Conservation (phyloP, 2,888 invertebrate species). For the Pogonocherus hispidulus region DNA sequence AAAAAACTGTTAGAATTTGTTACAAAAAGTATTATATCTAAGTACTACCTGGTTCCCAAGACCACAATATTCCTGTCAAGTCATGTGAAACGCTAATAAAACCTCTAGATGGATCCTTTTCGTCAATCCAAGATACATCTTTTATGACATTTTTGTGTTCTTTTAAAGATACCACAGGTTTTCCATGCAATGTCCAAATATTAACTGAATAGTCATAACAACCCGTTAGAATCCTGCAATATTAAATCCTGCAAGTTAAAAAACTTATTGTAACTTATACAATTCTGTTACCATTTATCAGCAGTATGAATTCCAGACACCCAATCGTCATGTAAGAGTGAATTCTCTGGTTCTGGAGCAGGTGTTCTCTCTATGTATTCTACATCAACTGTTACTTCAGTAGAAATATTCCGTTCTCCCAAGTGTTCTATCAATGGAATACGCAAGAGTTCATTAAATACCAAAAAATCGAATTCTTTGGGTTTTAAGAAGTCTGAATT, state of each 20-base stretch:
- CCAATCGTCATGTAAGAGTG: slow-evolving; percentile 97
- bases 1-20: slow-evolving; percentile 73
- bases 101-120: slow-evolving; percentile 71
- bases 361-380: slow-evolving; percentile 94
- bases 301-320: slow-evolving; percentile 74
- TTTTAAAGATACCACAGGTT: slow-evolving; percentile 85
- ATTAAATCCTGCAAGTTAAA: neutral
- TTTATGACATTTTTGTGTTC: slow-evolving; percentile 91
- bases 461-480: slow-evolving; percentile 89
- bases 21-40: neutral
- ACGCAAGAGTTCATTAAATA: slow-evolving; percentile 86
- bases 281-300: slow-evolving; percentile 55
- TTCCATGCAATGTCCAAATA: slow-evolving; percentile 90
- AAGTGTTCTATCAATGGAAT: slow-evolving; percentile 81
- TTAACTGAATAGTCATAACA: slow-evolving; percentile 95
- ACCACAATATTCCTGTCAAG: slow-evolving; percentile 83
- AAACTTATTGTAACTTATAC: neutral
- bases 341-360: slow-evolving; percentile 93
- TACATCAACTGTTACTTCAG: slow-evolving; percentile 88
- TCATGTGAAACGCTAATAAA: slow-evolving; percentile 89
- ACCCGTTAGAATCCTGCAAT: slow-evolving; percentile 87
- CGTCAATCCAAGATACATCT: slow-evolving; percentile 88
- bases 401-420: slow-evolving; percentile 80
- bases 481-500: slow-evolving; percentile 65
- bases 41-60: slow-evolving; percentile 41